Base-by-base conservation (phyloP, 2,113 vertebrate species). In the Cinclus mexicanus region DNA sequence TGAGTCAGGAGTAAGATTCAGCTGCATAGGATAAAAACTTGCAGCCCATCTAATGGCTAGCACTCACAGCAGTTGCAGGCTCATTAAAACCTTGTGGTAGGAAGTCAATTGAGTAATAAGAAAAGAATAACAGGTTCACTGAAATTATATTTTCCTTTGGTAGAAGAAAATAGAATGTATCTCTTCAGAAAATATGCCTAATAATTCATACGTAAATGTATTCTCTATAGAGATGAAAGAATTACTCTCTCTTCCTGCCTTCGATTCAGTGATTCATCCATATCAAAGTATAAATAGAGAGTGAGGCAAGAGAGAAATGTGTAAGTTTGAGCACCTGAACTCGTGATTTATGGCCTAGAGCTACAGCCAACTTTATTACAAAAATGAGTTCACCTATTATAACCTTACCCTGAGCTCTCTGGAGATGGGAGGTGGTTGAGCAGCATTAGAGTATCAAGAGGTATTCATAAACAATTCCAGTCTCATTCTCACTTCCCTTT, bases 341-440 rank as follows among this genome's bases (percentile, higher is more conserved):
- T 85, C 61, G 29, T 97, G 97, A 98, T 98, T 98, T 98, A 98
- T 97, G 95, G 94, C 94, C 95, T 93, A 95, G 82, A 97, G 92
- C 83, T 96, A 96, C 70, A 95, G 94, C 88, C 94, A 98, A 97
- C 95, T 97, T 97, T 96, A 96, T 98, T 97, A 96, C 79, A 98
- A 97, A 98, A 98, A 96, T 96, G 64, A 97, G 95, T 97, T 98
- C 91, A 97, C 96, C 93, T 97, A 94, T 95, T 95, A 97, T 94
- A 97, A 95, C 82, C 96, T 95, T 95, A 96, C 61, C 68, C 84
- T 26, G 9, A 67, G 83, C 87, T 95, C 96, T 96, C 96, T 88
- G 91, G 96, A 96, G 93, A 94, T 94, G 94, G 89, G 67, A 88
- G 37, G 84, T 78, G 67, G 50, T 76, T 95, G 92, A 95, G 42